A percentile compares a stretch with the other conserved stretches of the same genome.
phyloP scores from a whole-genome alignment of 2,888 invertebrate species.

The Sinelater perroti region DNA sequence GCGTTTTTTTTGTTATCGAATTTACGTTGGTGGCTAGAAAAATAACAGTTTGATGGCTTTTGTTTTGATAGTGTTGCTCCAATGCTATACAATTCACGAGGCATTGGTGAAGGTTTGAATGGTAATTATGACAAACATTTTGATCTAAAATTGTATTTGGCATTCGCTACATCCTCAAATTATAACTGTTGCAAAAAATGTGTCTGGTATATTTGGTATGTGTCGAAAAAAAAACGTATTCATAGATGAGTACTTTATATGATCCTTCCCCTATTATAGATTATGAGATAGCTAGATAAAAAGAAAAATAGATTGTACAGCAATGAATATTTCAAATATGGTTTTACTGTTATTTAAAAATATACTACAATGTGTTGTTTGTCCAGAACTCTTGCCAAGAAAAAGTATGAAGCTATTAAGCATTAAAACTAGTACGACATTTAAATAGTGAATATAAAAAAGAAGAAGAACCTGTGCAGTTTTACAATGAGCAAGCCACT shows the following conservation, averaged over 20 bases:
- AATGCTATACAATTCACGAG: constrained; percentile 97
- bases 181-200: constrained; percentile 98
- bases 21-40: constrained; percentile 96
- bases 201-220: constrained; percentile 97
- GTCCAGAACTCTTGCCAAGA: too few relatives aligned
- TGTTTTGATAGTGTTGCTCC: constrained; percentile 99
- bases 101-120: constrained; percentile 87
- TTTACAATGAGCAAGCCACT: too few relatives aligned
- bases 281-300: constrained; percentile 92
- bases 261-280: constrained; percentile 79
- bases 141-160: constrained; percentile 90
- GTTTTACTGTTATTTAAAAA: too few relatives aligned
- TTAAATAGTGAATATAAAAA: too few relatives aligned
- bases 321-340: too few relatives aligned
- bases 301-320: too few relatives aligned
- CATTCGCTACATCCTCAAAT: constrained; percentile 80
- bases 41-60: constrained; percentile 98
- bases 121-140: constrained; percentile 98
- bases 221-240: constrained; percentile 99
- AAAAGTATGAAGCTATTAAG: too few relatives aligned
- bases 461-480: too few relatives aligned
- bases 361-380: too few relatives aligned
- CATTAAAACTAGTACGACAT: too few relatives aligned
- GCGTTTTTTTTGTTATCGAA: constrained; percentile 96
- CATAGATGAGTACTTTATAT: constrained; percentile 86